Evolutionary conservation across 2,113 vertebrate species (phyloP), one percentile per base, ranked within the genome.

Genomic region (Perca schrenkii): DNA sequence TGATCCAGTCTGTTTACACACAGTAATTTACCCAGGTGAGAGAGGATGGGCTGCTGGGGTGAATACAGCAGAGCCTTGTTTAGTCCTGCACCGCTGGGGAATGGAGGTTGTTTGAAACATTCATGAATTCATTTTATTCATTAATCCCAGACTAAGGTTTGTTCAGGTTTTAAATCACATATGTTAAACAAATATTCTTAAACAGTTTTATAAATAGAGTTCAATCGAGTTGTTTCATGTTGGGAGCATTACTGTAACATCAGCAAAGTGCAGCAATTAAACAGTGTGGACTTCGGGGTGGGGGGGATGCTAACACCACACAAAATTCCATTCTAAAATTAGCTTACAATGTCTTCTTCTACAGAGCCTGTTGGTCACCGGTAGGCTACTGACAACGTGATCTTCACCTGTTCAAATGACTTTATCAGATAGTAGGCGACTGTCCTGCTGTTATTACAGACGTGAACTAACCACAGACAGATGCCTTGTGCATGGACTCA

Each of bases 11-110:
- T 93, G 91, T 93, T 92, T 93, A 85, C 88, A 85, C 75, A 68
- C 89, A 64, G 89, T 90, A 82, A 93, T 93, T 94, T 93, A 88
- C 90, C 92, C 92, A 94, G 93, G 93, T 94, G 92, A 92, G 82
- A 79, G 80, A 88, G 86, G 88, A 77, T 50, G 76, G 82, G 87
- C 61, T 70, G 70, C 81, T 43, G 67, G 84, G 60, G 63, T 28
- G 76, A 79, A 91, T 57, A 90, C 84, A 89, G 86, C 72, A 22
- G 47, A 43, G 83, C 83, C 88, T 91, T 94, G 86, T 92, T 85
- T 46, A 47, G 72, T 17, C 64, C 86, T 17, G 34, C 58, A 3
- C 83, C 66, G 7, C 62, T 13, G 15, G 68, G 77, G 77, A 79
- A 61, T 64, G 79, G 50, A 79, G 72, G 62, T 53, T 19, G 25